Evolutionary conservation across 2,888 invertebrate species (phyloP), one percentile per base, ranked within the genome.

Genomic region (Hofmannophila pseudospretella): DNA sequence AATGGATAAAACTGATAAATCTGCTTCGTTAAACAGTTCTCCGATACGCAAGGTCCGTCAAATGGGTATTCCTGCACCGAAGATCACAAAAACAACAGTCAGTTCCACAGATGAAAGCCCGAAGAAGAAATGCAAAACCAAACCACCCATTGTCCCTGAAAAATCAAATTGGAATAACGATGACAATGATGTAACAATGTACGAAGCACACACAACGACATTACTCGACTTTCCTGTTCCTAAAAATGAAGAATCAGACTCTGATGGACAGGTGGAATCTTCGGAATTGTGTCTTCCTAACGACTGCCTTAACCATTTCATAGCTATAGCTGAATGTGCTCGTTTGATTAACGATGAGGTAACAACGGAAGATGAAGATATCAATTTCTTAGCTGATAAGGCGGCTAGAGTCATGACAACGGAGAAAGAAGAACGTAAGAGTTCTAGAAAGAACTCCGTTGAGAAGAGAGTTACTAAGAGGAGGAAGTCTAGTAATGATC

Each of bases 11-110:
- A 66, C 72, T 1, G 85, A 85, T 9, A 84, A 84, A 41, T 77
- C 86, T 0, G 81, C 84, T 0, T 85, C 84, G 0, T 45, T 87
- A 1, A 87, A 87, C 47, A 86, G 81, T 30, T 87, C 87, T 1
- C 88, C 88, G 0, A 86, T 85, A 27, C 70, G 88, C 3, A 88
- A 88, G 49, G 84, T 86, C 0, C 64, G 88, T 11, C 86, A 87
- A 45, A 61, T 85, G 5, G 79, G 82, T 1, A 52, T 74, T 0
- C 64, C 79, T 1, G 66, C 65, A 0, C 67, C 74, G 0, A 79
- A 81, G 47, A 34, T 71, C 9, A 63, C 66, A 23, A 72, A 72
- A 4, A 54, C 58, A 1, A 49, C 57, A 3, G 73, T 84, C 0
- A 74, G 72, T 31, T 82, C 84, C 0, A 78, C 80, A 0, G 79